phyloP scores from a whole-genome alignment of 1,140 invertebrate genomes.

The Panulirus ornatus region DNA sequence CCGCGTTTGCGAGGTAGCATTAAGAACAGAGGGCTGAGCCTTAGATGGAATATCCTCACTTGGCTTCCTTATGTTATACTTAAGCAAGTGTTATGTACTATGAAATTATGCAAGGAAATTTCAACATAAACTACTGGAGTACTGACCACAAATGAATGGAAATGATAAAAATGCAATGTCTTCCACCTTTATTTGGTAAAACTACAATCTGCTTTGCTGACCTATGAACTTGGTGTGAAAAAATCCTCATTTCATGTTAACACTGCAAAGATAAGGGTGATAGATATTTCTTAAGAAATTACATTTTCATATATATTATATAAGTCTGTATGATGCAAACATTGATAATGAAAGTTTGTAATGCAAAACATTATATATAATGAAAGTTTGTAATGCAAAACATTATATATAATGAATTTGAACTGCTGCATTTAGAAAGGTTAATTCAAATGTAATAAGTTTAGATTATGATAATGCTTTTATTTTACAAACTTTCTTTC shows the following conservation, averaged over 20 bases:
- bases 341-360: neutral
- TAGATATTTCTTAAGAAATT: conserved; percentile 24
- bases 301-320: neutral
- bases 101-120: too few relatives aligned
- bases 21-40: too few relatives aligned
- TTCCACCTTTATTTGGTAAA: conserved; percentile 14
- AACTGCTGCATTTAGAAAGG: neutral
- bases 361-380: neutral
- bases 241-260: neutral
- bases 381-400: neutral
- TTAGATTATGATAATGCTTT: too few relatives aligned
- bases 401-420: neutral
- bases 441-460: neutral
- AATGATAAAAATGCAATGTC: too few relatives aligned
- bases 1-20: too few relatives aligned
- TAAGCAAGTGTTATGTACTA: too few relatives aligned
- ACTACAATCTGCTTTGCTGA: conserved; percentile 15
- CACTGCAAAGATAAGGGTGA: neutral
- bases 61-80: too few relatives aligned
- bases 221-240: conserved; percentile 4
- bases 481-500: conserved; percentile 7
- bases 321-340: neutral
- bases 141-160: too few relatives aligned
- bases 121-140: too few relatives aligned
- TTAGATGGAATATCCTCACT: too few relatives aligned